A percentile compares a stretch with the other conserved stretches of the same genome.
Evolutionary conservation across 2,113 vertebrate genomes (phyloP).

Genomic region (Sula dactylatra): DNA sequence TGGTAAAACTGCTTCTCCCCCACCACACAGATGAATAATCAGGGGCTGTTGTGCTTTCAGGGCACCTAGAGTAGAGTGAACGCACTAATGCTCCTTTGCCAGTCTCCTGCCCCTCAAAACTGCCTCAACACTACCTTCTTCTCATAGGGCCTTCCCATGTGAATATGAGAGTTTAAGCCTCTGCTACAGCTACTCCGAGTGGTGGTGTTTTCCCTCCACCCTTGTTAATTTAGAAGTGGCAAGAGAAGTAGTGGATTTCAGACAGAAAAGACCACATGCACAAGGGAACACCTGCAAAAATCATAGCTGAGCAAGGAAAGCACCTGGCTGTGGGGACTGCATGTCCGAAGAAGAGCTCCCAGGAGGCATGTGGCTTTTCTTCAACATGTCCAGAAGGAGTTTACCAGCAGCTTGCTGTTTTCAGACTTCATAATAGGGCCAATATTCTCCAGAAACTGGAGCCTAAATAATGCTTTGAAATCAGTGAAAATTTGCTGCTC

Average conservation of each 20-base stretch:
- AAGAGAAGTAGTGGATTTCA: background rate
- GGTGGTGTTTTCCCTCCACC: background rate
- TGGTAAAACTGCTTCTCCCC: background rate
- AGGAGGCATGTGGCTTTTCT: background rate
- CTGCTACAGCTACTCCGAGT: background rate
- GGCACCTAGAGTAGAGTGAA: background rate
- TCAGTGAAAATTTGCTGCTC: background rate
- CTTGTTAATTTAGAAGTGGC: background rate
- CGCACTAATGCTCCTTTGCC: background rate
- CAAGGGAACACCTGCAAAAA: background rate
- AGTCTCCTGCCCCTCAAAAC: background rate
- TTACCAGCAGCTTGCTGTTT: background rate
- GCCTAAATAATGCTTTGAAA: background rate
- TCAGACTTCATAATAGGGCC: background rate
- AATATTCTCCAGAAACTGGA: background rate
- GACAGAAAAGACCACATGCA: background rate
- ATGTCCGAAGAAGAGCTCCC: background rate
- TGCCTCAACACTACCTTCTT: background rate
- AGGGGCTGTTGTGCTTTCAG: background rate
- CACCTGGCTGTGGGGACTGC: background rate
- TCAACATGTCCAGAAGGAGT: background rate
- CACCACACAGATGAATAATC: background rate
- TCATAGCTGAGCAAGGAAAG: background rate
- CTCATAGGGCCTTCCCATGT: rapidly evolving
- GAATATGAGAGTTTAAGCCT: background rate